Evolutionary conservation across 1,140 invertebrate species (phyloP).

Genomic region (Chironomus tepperi): DNA sequence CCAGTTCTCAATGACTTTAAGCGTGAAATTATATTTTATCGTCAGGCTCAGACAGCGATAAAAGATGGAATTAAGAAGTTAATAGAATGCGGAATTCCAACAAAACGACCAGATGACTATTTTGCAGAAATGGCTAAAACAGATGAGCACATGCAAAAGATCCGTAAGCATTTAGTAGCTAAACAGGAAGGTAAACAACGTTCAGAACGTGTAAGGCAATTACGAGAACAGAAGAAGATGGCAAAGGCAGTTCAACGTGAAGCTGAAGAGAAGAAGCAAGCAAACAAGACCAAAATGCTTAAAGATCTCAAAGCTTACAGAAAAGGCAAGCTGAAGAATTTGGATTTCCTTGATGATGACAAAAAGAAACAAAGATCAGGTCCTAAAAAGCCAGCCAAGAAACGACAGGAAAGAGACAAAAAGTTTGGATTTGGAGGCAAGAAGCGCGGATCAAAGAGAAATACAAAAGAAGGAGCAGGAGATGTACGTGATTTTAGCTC

Average conservation of each 20-base stretch:
- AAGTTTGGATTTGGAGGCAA: conserved; percentile 95
- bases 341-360: conserved; percentile 77
- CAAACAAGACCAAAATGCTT: conserved; percentile 61
- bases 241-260: conserved; percentile 73
- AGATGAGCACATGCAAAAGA: conserved; percentile 96
- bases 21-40: conserved; percentile 81
- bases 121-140: conserved; percentile 99
- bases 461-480: conserved; percentile 72
- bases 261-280: conserved; percentile 41
- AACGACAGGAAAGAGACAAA: conserved; percentile 63
- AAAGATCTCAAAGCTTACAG: conserved; percentile 77
- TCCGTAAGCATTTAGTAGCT: conserved; percentile 72
- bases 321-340: conserved; percentile 67
- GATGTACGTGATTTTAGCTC: conserved; percentile 32
- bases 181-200: conserved; percentile 76
- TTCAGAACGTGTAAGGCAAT: conserved; percentile 79
- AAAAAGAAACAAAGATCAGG: conserved; percentile 44
- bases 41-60: conserved; percentile 84
- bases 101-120: conserved; percentile 86
- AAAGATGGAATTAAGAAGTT: conserved; percentile 66
- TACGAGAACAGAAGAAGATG: conserved; percentile 85
- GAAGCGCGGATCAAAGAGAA: conserved; percentile 82
- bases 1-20: conserved; percentile 88
- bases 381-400: conserved; percentile 47
- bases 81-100: conserved; percentile 64